A percentile compares a stretch with the other conserved stretches of the same genome.
phyloP scores from a whole-genome alignment of 2,113 vertebrate species.

The Todiramphus chloris region DNA sequence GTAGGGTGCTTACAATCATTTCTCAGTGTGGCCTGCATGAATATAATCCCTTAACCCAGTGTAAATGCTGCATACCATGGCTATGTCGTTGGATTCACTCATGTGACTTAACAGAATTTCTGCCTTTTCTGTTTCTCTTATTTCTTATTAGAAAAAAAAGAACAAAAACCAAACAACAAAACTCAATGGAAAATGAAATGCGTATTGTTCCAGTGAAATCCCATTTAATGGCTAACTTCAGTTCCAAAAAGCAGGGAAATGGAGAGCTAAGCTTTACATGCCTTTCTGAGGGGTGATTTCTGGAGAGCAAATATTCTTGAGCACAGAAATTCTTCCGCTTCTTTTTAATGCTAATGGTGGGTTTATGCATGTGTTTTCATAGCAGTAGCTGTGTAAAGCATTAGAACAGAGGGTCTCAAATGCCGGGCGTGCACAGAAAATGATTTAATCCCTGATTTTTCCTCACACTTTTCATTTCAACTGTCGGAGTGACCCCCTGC shows the following conservation, averaged over 20 bases:
- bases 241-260: not conserved
- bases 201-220: slow-evolving; percentile 27
- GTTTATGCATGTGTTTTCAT: not conserved
- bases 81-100: not conserved
- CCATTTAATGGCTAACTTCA: not conserved
- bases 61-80: not conserved
- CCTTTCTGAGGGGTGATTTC: not conserved
- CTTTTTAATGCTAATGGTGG: not conserved
- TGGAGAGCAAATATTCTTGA: not conserved
- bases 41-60: not conserved
- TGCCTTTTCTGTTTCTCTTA: not conserved
- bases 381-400: not conserved
- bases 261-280: not conserved
- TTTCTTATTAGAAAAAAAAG: not conserved
- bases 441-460: not conserved
- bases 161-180: not conserved
- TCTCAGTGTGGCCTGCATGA: not conserved
- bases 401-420: not conserved
- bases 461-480: not conserved
- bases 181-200: not conserved
- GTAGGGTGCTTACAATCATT: not conserved
- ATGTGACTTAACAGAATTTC: not conserved
- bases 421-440: not conserved
- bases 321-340: not conserved
- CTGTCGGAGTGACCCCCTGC: not conserved